Conservation (phyloP, 2,113 vertebrate genomes). For the Pitta sordida region DNA sequence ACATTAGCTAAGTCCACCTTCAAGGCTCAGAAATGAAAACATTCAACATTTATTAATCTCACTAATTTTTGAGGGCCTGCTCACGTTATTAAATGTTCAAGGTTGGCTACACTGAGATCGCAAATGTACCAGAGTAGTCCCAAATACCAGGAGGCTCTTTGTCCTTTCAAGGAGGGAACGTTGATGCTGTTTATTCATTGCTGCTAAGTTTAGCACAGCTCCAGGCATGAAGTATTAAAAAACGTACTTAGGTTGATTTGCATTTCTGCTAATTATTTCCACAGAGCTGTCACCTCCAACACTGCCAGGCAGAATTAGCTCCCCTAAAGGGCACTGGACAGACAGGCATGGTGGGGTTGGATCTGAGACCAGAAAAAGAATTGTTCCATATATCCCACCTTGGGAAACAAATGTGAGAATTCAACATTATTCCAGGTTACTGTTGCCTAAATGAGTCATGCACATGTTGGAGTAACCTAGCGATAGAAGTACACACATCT, state of each 20-base stretch:
- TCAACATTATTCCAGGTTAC: neutral
- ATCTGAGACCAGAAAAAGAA: neutral
- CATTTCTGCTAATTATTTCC: constrained; percentile 23
- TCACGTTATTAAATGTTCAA: neutral
- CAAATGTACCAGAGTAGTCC: neutral
- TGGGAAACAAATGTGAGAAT: neutral
- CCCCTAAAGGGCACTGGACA: neutral
- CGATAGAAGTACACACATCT: neutral
- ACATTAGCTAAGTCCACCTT: neutral
- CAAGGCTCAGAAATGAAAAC: constrained; percentile 33
- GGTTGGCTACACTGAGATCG: neutral
- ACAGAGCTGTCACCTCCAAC: neutral
- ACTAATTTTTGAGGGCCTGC: neutral
- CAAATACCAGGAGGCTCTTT: neutral
- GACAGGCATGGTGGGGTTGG: neutral
- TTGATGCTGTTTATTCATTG: constrained; percentile 25
- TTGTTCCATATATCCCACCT: neutral
- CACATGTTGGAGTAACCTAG: neutral
- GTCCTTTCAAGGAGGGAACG: neutral
- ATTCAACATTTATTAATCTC: neutral
- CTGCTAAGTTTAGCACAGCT: constrained; percentile 41
- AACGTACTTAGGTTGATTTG: neutral
- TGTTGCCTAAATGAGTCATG: neutral
- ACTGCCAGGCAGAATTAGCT: neutral
- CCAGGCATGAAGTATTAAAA: neutral